Percentiles rank a stretch among this genome's conserved stretches.
These are phyloP conservation scores for Tragelaphus eurycerus DNA, from an alignment of 2,797 vertebrate genomes.

Conservation along the genomic window DNA sequence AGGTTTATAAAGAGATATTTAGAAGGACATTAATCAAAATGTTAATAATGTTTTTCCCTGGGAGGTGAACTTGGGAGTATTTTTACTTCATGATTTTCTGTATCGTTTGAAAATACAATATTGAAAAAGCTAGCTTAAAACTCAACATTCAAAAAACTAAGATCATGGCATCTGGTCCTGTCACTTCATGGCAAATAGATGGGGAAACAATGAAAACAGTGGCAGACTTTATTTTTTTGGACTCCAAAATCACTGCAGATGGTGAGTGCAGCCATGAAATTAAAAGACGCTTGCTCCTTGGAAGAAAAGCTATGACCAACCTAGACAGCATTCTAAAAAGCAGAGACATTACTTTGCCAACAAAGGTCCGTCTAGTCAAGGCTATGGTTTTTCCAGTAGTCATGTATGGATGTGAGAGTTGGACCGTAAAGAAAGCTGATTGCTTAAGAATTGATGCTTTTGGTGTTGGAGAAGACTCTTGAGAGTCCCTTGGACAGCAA, in stretches of 20 bases:
- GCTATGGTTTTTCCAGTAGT: background rate
- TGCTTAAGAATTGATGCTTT: background rate
- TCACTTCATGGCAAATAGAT: background rate
- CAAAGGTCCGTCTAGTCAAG: background rate
- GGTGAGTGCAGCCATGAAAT: background rate
- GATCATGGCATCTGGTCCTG: background rate
- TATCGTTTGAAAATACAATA: background rate
- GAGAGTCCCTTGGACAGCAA: too few relatives aligned
- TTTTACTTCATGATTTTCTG: constrained; percentile 20
- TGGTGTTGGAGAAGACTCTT: background rate
- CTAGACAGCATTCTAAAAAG: background rate
- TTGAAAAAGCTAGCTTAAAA: background rate
- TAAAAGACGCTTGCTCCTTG: background rate
- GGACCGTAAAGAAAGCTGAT: background rate
- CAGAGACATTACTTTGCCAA: background rate
- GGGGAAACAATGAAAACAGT: background rate
- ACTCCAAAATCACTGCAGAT: background rate
- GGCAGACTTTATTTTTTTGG: background rate
- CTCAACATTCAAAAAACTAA: background rate
- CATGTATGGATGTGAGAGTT: background rate
- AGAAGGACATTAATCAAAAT: constrained; percentile 22
- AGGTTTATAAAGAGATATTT: constrained; percentile 1
- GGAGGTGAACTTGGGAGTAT: constrained; percentile 2
- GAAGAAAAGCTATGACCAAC: background rate
- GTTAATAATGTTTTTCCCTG: constrained; percentile 15